A percentile compares a stretch with the other conserved stretches of the same genome.
phyloP scores from a whole-genome alignment of 2,888 invertebrate species.

The Vanessa cardui region DNA sequence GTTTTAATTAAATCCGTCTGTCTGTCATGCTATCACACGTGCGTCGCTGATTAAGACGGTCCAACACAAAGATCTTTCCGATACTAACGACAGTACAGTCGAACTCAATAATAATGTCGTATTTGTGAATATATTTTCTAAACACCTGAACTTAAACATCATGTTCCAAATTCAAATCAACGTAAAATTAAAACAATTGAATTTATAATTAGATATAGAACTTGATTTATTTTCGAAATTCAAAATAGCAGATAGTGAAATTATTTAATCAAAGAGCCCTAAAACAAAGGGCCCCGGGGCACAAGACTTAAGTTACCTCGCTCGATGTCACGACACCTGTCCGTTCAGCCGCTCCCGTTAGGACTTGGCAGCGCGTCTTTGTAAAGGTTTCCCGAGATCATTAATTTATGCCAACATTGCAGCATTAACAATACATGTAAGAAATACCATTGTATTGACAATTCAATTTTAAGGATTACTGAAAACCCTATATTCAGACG shows the following conservation, averaged over 20 bases:
- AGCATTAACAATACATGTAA: constrained; percentile 1
- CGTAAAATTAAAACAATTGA: background rate
- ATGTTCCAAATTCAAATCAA: background rate
- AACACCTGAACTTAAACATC: background rate
- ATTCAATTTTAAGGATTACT: constrained; percentile 7
- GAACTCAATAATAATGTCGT: background rate
- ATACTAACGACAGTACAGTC: constrained; percentile 25
- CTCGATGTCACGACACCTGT: constrained; percentile 12
- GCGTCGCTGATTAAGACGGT: constrained; percentile 30
- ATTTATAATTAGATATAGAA: background rate
- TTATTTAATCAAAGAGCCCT: background rate
- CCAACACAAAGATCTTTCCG: constrained; percentile 25
- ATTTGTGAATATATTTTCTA: background rate
- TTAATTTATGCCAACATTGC: constrained; percentile 24
- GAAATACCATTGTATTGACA: constrained; percentile 2
- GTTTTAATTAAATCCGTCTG: constrained; percentile 30
- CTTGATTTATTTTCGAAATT: too few relatives aligned
- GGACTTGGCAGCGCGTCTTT: constrained; percentile 12
- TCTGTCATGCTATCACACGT: constrained; percentile 24
- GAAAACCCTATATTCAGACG: background rate
- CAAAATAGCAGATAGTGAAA: background rate
- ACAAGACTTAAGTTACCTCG: background rate
- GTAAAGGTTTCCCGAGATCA: constrained; percentile 14
- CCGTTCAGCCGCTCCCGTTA: background rate
- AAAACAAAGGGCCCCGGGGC: background rate